phyloP scores from a whole-genome alignment of 2,797 vertebrate species.

The Clarias laeviceps region DNA sequence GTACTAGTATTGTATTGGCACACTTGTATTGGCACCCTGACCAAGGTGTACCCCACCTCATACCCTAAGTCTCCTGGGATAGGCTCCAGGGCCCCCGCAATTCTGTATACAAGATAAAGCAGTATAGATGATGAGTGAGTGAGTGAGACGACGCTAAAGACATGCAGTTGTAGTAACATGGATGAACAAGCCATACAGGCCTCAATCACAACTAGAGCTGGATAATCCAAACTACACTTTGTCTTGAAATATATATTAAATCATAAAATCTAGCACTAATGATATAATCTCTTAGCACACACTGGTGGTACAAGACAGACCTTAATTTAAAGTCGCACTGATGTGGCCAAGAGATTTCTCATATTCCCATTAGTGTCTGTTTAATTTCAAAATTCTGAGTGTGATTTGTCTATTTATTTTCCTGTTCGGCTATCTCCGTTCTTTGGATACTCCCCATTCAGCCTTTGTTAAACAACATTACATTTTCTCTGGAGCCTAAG shows the following conservation, averaged over 20 bases:
- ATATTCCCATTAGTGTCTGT: constrained; percentile 46
- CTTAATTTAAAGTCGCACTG: constrained; percentile 37
- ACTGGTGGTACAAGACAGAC: constrained; percentile 1
- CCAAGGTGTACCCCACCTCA: too few species aligned
- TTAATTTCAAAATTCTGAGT: constrained; percentile 55
- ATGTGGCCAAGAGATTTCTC: constrained; percentile 56
- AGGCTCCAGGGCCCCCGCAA: too few species aligned
- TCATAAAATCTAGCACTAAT: not conserved
- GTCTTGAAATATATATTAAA: not conserved
- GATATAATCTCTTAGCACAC: not conserved
- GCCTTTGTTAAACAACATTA: constrained; percentile 70
- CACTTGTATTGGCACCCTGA: too few species aligned
- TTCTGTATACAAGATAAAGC: too few species aligned
- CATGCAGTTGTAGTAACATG: not conserved
- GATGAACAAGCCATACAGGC: not conserved
- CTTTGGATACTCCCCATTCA: constrained; percentile 70
- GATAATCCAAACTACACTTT: not conserved
- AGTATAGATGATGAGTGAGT: too few species aligned
- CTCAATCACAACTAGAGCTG: too few species aligned
- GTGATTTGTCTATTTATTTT: constrained; percentile 75
- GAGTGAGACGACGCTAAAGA: not conserved
- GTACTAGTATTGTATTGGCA: too few species aligned
- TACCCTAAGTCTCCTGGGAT: too few species aligned
- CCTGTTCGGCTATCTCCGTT: constrained; percentile 65
- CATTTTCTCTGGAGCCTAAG: constrained; percentile 70